These are phyloP conservation scores for Caenorhabditis imperialis DNA, from an alignment of 2,888 invertebrate species.

Conservation along the genomic window DNA sequence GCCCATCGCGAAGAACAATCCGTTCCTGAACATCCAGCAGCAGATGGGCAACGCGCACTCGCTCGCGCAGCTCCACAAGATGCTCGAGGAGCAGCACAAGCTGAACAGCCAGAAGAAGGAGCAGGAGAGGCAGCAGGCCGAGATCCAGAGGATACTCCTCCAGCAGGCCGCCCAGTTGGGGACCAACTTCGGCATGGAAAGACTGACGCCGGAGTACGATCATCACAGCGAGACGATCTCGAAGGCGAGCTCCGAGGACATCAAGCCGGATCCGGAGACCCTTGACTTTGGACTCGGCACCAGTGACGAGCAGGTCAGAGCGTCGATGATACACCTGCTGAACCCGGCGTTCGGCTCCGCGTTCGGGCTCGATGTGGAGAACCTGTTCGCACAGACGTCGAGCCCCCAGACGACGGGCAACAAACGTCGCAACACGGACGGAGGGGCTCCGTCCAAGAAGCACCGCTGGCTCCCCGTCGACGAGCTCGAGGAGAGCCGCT, in stretches of 20 bases:
- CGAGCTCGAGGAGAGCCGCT: slow-evolving; percentile 64
- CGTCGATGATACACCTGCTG: slow-evolving; percentile 59
- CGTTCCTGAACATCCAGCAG: slow-evolving; percentile 7
- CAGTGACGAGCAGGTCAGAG: slow-evolving; percentile 59
- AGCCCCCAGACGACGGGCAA: slow-evolving; percentile 20
- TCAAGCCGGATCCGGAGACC: slow-evolving; percentile 49
- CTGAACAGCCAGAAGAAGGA: slow-evolving; percentile 43
- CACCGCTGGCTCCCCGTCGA: slow-evolving; percentile 65
- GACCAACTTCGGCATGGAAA: slow-evolving; percentile 24
- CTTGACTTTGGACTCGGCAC: slow-evolving; percentile 55
- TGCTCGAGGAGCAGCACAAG: slow-evolving; percentile 43
- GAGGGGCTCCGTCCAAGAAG: slow-evolving; percentile 48
- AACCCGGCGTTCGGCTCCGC: slow-evolving; percentile 51
- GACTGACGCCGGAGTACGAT: slow-evolving; percentile 52
- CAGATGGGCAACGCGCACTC: slow-evolving; percentile 11
- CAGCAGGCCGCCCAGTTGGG: slow-evolving; percentile 13
- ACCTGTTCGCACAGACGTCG: slow-evolving; percentile 21
- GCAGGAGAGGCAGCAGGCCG: slow-evolving; percentile 54
- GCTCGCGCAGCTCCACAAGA: slow-evolving; percentile 18
- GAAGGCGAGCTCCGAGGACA: slow-evolving; percentile 50
- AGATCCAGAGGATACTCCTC: slow-evolving; percentile 61
- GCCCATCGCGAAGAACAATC: slow-evolving; percentile 10
- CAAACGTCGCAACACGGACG: slow-evolving; percentile 28
- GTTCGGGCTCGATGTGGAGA: slow-evolving; percentile 54
- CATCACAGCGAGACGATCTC: slow-evolving; percentile 53